A percentile compares a stretch with the other conserved stretches of the same genome.
phyloP scores from a whole-genome alignment of 1,140 invertebrate species.

The Sycophila sp. region DNA sequence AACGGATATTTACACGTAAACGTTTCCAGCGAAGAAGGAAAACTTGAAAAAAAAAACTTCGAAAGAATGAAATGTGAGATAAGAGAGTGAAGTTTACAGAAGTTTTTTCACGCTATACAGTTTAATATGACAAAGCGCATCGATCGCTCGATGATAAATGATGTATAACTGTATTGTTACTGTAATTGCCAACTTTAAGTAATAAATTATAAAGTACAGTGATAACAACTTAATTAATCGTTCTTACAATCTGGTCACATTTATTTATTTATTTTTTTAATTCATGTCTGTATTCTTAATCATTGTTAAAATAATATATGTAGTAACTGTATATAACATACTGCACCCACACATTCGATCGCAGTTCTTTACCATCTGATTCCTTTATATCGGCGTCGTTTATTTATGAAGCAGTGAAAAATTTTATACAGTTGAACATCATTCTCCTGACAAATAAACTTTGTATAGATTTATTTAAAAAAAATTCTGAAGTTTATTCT shows the following conservation, averaged over 20 bases:
- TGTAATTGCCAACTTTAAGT: slow-evolving; percentile 54
- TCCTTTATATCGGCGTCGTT: too few species aligned
- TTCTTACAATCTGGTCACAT: too few species aligned
- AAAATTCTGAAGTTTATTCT: too few species aligned
- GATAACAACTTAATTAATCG: too few species aligned
- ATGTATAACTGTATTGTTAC: slow-evolving; percentile 48
- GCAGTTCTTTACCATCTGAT: too few species aligned
- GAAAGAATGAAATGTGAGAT: neutral
- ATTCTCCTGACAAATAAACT: too few species aligned
- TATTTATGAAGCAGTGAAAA: too few species aligned
- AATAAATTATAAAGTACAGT: slow-evolving; percentile 49
- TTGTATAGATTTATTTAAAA: neutral
- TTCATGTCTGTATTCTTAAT: too few species aligned
- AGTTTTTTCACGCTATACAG: slow-evolving; percentile 17
- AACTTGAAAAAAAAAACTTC: too few species aligned
- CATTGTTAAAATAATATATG: too few species aligned
- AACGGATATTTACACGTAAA: neutral
- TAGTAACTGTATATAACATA: slow-evolving; percentile 16
- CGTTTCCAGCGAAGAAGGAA: neutral
- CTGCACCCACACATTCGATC: neutral
- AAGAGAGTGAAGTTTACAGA: neutral
- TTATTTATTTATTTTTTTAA: too few species aligned
- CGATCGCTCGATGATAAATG: neutral
- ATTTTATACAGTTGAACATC: too few species aligned
- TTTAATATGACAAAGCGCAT: slow-evolving; percentile 14